Evolutionary conservation across 1,140 invertebrate genomes (phyloP), one percentile per base, ranked within the genome.

Genomic region (Drosophila oshimai): DNA sequence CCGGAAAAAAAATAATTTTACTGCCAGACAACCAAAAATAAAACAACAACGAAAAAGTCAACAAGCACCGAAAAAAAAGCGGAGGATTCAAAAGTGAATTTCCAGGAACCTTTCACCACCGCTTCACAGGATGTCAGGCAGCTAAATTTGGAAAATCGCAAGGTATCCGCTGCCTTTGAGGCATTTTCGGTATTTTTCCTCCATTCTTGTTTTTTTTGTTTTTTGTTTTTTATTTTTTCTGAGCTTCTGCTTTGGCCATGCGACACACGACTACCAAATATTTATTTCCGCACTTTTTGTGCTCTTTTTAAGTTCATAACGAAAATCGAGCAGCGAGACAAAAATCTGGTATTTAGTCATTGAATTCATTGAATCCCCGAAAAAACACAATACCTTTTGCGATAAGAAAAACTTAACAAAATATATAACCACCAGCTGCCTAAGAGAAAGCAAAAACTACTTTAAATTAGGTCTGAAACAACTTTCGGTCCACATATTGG

Each of bases 61-160:
- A 60, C 58, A 62, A 26, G 54, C 28, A 12, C 17, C 12, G 24
- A 44, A 18, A 13, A 12, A 29, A 17, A 26, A 26, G 29, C 22
- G 34, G 26, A 31, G 29, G 36, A 61, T 50, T 31, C 31, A 72
- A 61, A 71, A 72, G 41, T 53, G 57, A 72, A 72, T 65, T 64
- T 64, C 29, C 69, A 33, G 33, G 39, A 61, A 61, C 41, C 42
- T 61, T 61, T 34, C 28, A 36, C 26, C 28, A 36, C 26, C 37
- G 50, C 44, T 36, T 53, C 46, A 20, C 34, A 55, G 50, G 50
- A 55, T 34, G 51, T 51, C 31, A 58, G n/a, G 22, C 33, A 13
- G 45, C 51, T 26, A 24, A 44, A 44, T 60, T 34, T 15, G 36
- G 20, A 28, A 44, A 44, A 44, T 34, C 12, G 36, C 15, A 28